Evolutionary conservation across 2,888 invertebrate genomes (phyloP).

Genomic region (Argynnis bischoffii): DNA sequence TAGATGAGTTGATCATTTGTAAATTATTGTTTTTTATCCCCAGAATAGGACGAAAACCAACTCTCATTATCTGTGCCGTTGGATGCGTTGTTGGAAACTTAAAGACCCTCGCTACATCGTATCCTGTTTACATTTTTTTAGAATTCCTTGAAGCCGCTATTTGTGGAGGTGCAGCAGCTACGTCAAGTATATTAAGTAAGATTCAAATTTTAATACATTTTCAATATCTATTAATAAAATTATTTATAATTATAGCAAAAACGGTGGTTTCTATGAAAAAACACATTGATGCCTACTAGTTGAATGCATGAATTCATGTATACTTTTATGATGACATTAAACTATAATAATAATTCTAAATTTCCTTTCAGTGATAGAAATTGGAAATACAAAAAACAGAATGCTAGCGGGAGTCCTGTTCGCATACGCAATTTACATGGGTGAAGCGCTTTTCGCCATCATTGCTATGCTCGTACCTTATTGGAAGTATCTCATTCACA

Average conservation of each 20-base stretch:
- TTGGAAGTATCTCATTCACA: constrained; percentile 63
- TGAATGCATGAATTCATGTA: neutral
- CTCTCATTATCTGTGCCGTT: constrained; percentile 57
- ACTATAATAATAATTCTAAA: constrained; percentile 31
- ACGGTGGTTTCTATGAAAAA: too few species aligned
- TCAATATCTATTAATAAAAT: neutral
- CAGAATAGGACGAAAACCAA: constrained; percentile 68
- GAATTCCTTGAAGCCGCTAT: constrained; percentile 64
- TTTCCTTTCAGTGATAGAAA: constrained; percentile 62
- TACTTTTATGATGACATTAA: neutral
- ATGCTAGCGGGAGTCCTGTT: constrained; percentile 64
- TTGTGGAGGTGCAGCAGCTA: constrained; percentile 59
- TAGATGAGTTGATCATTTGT: too few species aligned
- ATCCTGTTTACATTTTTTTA: constrained; percentile 55
- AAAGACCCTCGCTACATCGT: constrained; percentile 59
- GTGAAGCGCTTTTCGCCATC: constrained; percentile 62
- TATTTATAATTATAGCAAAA: too few species aligned
- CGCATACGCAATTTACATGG: constrained; percentile 62
- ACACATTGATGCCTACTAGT: neutral
- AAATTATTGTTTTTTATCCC: constrained; percentile 16
- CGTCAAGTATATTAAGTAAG: constrained; percentile 63
- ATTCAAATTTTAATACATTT: constrained; percentile 17
- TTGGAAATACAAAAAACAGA: constrained; percentile 56
- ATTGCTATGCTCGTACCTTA: constrained; percentile 64
- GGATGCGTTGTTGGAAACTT: constrained; percentile 58